Evolutionary conservation across 1,140 invertebrate species (phyloP).

Genomic region (Oppia nitens): DNA sequence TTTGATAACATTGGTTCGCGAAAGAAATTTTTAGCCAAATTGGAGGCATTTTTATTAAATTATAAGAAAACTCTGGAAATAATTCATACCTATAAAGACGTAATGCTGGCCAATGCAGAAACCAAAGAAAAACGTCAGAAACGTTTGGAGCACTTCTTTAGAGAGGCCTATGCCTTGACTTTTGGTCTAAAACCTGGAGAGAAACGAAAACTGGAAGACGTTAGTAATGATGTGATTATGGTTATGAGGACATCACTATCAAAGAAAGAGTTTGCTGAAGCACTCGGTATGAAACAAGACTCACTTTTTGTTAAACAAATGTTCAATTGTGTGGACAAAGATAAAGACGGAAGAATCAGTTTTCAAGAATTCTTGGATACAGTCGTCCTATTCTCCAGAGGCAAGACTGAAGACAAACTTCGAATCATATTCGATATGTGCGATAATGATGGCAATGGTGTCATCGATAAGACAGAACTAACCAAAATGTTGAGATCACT

Average conservation of each 20-base stretch:
- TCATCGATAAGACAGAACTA: conserved; percentile 83
- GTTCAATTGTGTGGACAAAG: conserved; percentile 97
- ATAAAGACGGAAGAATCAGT: conserved; percentile 83
- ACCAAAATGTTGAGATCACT: conserved; percentile 83
- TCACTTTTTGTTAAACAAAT: conserved; percentile 96
- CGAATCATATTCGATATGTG: conserved; percentile 98
- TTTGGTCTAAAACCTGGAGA: conserved; percentile 35
- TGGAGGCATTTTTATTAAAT: conserved; percentile 61
- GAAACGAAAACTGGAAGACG: conserved; percentile 41
- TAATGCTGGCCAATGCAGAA: conserved; percentile 81
- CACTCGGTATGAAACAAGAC: conserved; percentile 85
- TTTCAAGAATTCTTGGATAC: conserved; percentile 97
- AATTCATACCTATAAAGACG: conserved; percentile 49
- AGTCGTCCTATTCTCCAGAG: conserved; percentile 52
- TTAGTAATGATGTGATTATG: conserved; percentile 66
- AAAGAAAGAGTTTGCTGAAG: conserved; percentile 89
- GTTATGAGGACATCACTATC: conserved; percentile 85
- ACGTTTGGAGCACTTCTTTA: conserved; percentile 91
- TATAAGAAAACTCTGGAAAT: conserved; percentile 62
- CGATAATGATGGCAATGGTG: conserved; percentile 84
- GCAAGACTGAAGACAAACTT: conserved; percentile 84
- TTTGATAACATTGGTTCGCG: conserved; percentile 62
- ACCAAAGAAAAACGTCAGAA: conserved; percentile 85
- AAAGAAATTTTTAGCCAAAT: conserved; percentile 72
- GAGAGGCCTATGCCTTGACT: conserved; percentile 79